Evolutionary conservation across 2,888 invertebrate species (phyloP), one percentile per base, ranked within the genome.

Genomic region (Lymantria dispar): DNA sequence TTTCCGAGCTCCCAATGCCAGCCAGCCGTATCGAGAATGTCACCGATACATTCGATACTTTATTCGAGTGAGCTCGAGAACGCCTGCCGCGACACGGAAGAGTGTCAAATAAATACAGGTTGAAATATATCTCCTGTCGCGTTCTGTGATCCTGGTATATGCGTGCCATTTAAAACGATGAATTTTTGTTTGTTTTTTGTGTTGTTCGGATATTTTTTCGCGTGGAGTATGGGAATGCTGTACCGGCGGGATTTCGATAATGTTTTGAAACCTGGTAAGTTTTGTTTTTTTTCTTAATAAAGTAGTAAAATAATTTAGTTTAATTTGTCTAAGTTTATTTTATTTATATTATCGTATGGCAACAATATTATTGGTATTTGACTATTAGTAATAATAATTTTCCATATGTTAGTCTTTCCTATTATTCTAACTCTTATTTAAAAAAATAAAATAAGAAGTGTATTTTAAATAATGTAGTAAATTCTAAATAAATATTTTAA

Each of bases 101-200:
- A 80, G 75, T 83, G 85, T 87, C 86, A 82, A 87, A 89, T 88
- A 88, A 89, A 88, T 84, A 87, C 83, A 81, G 74, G 76, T 78
- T 85, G 81, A 88, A 83, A 88, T 87, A 89, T 85, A 87, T 77
- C 81, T 73, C 74, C 81, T 78, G 83, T 81, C 80, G 80, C 52
- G 67, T 66, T 66, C 77, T 81, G 83, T 80, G 83, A 83, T 84
- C 83, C 83, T 76, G 68, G 81, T 83, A 78, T 78, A 80, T 78
- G 76, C 76, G 83, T 78, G 80, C 74, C 76, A 76, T 83, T 82
- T 78, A 74, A 40, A 76, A 85, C 82, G 78, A 90, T 89, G 90
- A 89, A 90, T 83, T 85, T 89, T 74, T 86, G 80, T 83, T 80
- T 85, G 77, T 76, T 87, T 79, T 83, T 85, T 64, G 82, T 85